Base-by-base conservation (phyloP, 2,113 vertebrate species). In the Nerophis ophidion region DNA sequence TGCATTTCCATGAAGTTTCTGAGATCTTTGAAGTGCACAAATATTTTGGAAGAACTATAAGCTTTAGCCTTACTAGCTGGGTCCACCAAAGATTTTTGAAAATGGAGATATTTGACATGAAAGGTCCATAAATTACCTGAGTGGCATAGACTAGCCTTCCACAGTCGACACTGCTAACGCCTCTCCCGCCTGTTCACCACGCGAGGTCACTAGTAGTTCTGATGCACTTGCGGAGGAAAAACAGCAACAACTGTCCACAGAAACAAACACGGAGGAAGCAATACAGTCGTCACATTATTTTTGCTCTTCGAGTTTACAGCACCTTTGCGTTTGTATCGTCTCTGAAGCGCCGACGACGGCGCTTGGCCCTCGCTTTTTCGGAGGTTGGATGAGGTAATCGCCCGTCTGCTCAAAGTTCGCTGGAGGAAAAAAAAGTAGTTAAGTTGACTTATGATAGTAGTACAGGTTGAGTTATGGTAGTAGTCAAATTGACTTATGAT, bases 121-220 rank as follows among this genome's bases (percentile, higher is more conserved):
- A 49, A 49, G 2, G n/a, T 64, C 54, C 57, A 8, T 47, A 48
- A 44, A 13, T 48, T 57, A 50, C 63, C 72, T 46, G 19, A 1
- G 26, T 42, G 63, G 51, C 53, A 74, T 64, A 64, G 64, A 58
- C 16, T 8, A 34, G 57, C 62, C 47, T 53, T n/a, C 57, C 64
- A 54, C 13, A 63, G 58, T 4, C 53, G 67, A 61, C 77, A 75
- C 17, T 1, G 38, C 38, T 40, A 40, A 9, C 38, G 10, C 77
- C 71, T n/a, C n/a, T 61, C 65, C 65, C 66, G 72, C 53, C 48
- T 70, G 71, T 88, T 87, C 88, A 84, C 81, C 84, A 86, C 53
- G 72, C 76, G 68, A 82, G 79, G 81, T 86, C 77, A 83, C 84
- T 84, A 90, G 87, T 90, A 90, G 86, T 89, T 88, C 86, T 86